A percentile compares a stretch with the other conserved stretches of the same genome.
Conservation (phyloP, 2,888 invertebrate species). For the Lycaena phlaeas region DNA sequence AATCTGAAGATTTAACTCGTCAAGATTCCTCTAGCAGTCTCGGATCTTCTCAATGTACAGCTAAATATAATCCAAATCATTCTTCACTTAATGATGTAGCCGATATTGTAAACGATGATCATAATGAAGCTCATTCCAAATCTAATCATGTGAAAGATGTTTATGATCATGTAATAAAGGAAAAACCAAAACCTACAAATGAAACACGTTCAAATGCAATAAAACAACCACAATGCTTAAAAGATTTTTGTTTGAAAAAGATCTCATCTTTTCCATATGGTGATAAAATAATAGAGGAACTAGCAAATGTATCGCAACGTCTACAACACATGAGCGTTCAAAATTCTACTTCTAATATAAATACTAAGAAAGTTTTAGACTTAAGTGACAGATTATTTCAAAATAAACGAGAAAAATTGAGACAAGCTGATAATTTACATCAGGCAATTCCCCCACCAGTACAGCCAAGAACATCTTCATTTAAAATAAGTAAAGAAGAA, state of each 20-base stretch:
- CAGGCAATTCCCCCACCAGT: conserved; percentile 51
- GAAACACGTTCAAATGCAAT: conserved; percentile 1
- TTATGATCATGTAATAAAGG: conserved; percentile 42
- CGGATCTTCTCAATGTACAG: conserved; percentile 80
- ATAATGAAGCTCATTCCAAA: conserved; percentile 25
- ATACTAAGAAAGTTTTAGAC: background rate
- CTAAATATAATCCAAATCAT: conserved; percentile 75
- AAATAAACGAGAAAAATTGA: conserved; percentile 4
- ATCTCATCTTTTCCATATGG: conserved; percentile 80
- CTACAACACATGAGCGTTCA: conserved; percentile 47
- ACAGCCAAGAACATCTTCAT: conserved; percentile 55
- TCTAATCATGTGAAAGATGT: conserved; percentile 57
- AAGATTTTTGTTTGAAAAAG: conserved; percentile 77
- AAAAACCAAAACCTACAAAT: background rate
- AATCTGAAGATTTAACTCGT: conserved; percentile 41
- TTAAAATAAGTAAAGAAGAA: conserved; percentile 49
- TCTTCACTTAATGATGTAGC: conserved; percentile 75
- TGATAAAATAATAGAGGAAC: conserved; percentile 76
- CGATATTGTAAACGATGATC: conserved; percentile 61
- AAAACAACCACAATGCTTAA: conserved; percentile 63
- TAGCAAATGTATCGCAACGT: conserved; percentile 76
- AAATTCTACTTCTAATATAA: background rate
- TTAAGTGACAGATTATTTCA: background rate
- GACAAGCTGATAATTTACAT: conserved; percentile 18
- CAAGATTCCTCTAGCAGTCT: conserved; percentile 76